These are phyloP conservation scores for Coluber constrictor DNA, from an alignment of 2,797 vertebrate genomes.

Conservation along the genomic window DNA sequence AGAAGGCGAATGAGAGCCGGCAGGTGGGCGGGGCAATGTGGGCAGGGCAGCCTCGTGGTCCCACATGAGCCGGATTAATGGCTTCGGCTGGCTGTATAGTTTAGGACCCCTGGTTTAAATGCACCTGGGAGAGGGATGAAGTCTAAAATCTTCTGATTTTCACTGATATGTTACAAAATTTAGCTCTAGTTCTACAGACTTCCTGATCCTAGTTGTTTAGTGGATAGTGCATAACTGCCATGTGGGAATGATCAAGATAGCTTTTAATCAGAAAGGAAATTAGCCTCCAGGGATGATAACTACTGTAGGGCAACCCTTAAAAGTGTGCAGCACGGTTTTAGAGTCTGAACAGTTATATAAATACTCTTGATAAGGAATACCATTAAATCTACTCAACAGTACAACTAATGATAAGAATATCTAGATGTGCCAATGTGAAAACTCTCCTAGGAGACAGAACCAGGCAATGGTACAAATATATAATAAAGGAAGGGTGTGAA, in stretches of 20 bases:
- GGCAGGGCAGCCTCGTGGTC: too few relatives aligned
- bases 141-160: neutral
- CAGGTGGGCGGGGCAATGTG: too few relatives aligned
- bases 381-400: neutral
- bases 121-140: too few relatives aligned
- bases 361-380: neutral
- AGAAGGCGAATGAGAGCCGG: too few relatives aligned
- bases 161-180: neutral
- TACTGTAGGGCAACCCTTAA: neutral
- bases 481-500: neutral
- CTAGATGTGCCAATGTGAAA: neutral
- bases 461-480: neutral
- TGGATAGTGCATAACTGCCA: neutral
- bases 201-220: neutral
- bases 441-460: neutral
- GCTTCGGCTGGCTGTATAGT: too few relatives aligned
- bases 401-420: neutral
- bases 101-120: too few relatives aligned
- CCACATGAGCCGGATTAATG: too few relatives aligned
- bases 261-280: neutral
- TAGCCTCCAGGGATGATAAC: neutral
- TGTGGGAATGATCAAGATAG: neutral
- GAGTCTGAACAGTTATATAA: neutral
- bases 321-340: neutral
- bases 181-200: neutral